A percentile compares a stretch with the other conserved stretches of the same genome.
Conservation (phyloP, 2,797 vertebrate genomes). For the Chloroceryle inda region DNA sequence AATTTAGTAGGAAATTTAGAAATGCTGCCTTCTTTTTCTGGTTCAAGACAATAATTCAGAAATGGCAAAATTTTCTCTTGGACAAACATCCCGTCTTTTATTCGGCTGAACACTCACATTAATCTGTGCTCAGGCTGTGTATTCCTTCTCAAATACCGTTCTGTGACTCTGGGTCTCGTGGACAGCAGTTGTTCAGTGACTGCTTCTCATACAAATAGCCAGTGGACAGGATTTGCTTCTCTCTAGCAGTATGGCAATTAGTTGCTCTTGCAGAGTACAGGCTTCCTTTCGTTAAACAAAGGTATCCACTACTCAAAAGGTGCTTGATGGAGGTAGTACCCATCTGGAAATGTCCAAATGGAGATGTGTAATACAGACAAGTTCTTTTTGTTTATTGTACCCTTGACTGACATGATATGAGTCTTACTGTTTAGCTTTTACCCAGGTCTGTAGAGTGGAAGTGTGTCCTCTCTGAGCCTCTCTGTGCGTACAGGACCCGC, state of each 20-base stretch:
- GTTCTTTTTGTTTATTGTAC: background rate
- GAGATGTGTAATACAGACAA: background rate
- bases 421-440: background rate
- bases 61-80: background rate
- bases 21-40: background rate
- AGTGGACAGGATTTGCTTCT: background rate
- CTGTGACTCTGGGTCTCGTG: background rate
- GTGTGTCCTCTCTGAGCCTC: background rate
- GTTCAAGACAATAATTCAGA: background rate
- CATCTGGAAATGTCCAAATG: background rate
- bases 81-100: background rate
- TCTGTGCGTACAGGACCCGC: background rate
- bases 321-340: background rate
- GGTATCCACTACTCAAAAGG: accelerated
- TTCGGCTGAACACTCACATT: accelerated
- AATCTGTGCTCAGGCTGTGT: background rate
- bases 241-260: accelerated
- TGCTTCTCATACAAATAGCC: accelerated
- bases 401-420: accelerated
- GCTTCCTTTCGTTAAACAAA: background rate
- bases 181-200: background rate
- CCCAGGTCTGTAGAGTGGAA: accelerated
- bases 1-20: background rate
- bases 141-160: background rate
- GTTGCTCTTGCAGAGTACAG: background rate